Conservation (phyloP, 2,113 vertebrate genomes). For the Promerops cafer region DNA sequence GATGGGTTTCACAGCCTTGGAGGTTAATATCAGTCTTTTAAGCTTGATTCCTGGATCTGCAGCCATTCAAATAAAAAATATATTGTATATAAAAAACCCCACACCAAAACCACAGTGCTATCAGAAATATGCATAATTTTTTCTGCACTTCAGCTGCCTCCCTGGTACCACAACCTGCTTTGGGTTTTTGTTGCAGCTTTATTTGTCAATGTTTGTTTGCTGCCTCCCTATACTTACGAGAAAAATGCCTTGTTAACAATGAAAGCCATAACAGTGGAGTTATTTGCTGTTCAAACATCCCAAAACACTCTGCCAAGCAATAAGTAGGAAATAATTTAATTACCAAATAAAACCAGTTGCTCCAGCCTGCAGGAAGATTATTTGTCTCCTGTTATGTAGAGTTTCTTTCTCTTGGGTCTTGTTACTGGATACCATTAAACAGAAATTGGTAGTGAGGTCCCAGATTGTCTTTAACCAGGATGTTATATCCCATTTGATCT, state of each 20-base stretch:
- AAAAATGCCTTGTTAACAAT: not conserved
- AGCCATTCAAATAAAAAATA: not conserved
- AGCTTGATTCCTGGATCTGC: not conserved
- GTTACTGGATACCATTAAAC: not conserved
- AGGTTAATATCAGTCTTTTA: not conserved
- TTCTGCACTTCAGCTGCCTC: not conserved
- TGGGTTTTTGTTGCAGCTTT: not conserved
- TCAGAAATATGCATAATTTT: not conserved
- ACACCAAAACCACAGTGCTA: not conserved
- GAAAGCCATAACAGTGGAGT: not conserved
- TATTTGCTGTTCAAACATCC: not conserved
- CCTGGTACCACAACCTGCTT: not conserved
- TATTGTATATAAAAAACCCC: fast-evolving
- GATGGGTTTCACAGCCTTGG: not conserved
- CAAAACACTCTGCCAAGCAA: not conserved
- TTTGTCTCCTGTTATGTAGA: not conserved
- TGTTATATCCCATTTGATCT: not conserved
- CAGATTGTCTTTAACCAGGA: not conserved
- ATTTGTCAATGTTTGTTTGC: not conserved
- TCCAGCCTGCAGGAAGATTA: not conserved
- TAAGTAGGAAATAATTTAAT: not conserved
- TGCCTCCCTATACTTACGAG: not conserved
- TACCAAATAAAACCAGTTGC: not conserved
- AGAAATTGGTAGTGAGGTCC: not conserved
- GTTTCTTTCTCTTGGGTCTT: not conserved